Evolutionary conservation across 2,888 invertebrate species (phyloP), one percentile per base, ranked within the genome.

Genomic region (Anthoptus insignis): DNA sequence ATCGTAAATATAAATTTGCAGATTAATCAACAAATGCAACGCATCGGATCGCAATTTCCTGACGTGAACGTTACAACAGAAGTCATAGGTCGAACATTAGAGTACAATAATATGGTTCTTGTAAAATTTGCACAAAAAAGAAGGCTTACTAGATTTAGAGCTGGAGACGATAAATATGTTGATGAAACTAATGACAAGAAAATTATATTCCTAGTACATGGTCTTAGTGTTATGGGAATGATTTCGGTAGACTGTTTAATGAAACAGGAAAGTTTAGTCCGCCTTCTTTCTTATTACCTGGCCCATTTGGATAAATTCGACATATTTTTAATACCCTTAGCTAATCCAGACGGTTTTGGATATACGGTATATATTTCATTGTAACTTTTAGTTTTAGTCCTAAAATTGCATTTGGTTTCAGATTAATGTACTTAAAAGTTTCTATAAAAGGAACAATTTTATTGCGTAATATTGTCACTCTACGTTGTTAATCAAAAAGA

Each of bases 171-270:
- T 24, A 88, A 86, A 73, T 89, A 83, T 66, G 74, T 76, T 0
- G 84, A 87, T 7, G 86, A 88, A 16, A 68, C 67, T 0, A 78
- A 81, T 0, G 82, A 86, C 22, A 91, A 89, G 73, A 88, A 87
- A 71, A 86, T 90, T 1, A 71, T 92, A 39, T 86, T 91, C 16
- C 89, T 92, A 58, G 91, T 91, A 0, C 91, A 91, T 59, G 89
- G 82, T 2, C 80, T 92, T 0, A 81, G 77, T 45, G 77, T 81
- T 0, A 85, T 84, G 82, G 89, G 90, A 0, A 64, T 87, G 0
- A 24, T 3, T 0, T 0, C 24, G 0, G 9, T 87, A 3, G 58
- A 52, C 0, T 80, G 80, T 53, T 72, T 91, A 8, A 29, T 39
- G 0, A 1, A 56, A 0, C 14, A 50, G 1, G 1, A 37, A 0